Conservation (phyloP, 2,113 vertebrate species). For the Arizona elegans region DNA sequence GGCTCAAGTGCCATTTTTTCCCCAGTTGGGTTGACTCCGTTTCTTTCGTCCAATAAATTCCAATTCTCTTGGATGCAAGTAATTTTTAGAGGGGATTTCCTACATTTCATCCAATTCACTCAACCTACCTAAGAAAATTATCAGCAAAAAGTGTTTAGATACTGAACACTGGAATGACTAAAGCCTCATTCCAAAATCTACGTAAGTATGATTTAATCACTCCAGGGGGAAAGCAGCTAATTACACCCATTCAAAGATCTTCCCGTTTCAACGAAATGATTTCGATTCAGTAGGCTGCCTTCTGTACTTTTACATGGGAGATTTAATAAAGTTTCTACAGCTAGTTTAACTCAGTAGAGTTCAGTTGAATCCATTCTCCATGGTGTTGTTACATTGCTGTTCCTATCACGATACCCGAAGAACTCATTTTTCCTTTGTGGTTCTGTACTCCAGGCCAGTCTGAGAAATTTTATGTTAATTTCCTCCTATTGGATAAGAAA, state of each 20-base stretch:
- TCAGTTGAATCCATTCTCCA: neutral
- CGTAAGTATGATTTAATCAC: neutral
- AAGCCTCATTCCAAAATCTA: neutral
- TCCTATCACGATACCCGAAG: neutral
- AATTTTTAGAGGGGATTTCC: neutral
- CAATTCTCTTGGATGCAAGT: neutral
- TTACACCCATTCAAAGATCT: neutral
- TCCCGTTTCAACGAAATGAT: neutral
- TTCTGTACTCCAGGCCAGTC: neutral
- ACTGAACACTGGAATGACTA: neutral
- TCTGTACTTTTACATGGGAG: neutral
- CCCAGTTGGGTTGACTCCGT: neutral
- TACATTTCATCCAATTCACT: neutral
- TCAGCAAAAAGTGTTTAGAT: neutral
- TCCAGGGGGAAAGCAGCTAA: neutral
- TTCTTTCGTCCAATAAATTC: neutral
- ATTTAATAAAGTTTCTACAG: neutral
- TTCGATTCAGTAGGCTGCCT: neutral
- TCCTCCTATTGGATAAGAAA: neutral
- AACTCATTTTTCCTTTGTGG: neutral
- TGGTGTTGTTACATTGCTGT: neutral
- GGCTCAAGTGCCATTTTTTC: neutral
- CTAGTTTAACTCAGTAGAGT: neutral
- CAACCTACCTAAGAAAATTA: neutral
- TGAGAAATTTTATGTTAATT: neutral